A percentile compares a stretch with the other conserved stretches of the same genome.
phyloP scores from a whole-genome alignment of 2,888 invertebrate species.

The Tenthredo distinguenda region DNA sequence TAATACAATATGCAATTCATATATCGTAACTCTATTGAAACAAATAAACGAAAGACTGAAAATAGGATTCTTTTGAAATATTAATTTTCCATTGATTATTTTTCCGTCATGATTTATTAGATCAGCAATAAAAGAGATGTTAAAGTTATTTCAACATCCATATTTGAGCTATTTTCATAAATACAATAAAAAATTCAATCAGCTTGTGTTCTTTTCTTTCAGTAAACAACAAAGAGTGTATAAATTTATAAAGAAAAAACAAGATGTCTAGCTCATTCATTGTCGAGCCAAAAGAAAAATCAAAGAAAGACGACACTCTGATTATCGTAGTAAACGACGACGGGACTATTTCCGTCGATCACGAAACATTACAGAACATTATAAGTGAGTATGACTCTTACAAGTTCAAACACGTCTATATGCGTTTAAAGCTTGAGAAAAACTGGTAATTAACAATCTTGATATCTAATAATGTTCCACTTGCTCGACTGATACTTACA shows the following conservation, averaged over 20 bases:
- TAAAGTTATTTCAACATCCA: not conserved
- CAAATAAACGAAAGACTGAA: not conserved
- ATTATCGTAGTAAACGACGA: conserved; percentile 93
- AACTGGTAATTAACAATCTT: not conserved
- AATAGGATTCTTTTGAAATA: too few species aligned
- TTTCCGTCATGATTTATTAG: not conserved
- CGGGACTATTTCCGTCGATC: conserved; percentile 90
- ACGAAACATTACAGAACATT: conserved; percentile 88
- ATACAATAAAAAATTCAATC: not conserved
- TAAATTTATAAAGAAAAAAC: conserved; percentile 50
- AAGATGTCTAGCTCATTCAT: conserved; percentile 75
- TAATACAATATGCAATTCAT: not conserved
- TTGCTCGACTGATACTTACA: too few species aligned
- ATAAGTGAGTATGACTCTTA: conserved; percentile 83
- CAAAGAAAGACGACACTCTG: conserved; percentile 84
- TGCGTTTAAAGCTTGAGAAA: not conserved
- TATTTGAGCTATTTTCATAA: not conserved
- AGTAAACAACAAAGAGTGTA: conserved; percentile 30
- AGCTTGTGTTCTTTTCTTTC: not conserved
- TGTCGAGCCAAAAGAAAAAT: conserved; percentile 71
- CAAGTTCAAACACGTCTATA: not conserved
- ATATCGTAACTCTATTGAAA: not conserved
- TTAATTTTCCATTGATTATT: not conserved
- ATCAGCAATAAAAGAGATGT: not conserved
- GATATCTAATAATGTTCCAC: not conserved